Evolutionary conservation across 2,888 invertebrate genomes (phyloP).

Genomic region (Oligia latruncula): DNA sequence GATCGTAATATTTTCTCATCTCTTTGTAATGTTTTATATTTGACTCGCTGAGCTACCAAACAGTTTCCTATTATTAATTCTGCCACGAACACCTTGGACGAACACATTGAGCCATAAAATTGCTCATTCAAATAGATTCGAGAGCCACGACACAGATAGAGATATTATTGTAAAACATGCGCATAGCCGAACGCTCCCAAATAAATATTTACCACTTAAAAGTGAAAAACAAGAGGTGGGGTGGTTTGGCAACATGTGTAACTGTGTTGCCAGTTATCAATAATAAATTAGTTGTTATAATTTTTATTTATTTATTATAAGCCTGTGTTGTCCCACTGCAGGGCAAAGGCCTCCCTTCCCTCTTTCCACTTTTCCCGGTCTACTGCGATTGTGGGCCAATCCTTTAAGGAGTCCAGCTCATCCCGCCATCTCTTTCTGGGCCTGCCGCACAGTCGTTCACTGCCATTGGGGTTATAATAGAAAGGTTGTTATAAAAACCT

Average conservation of each 20-base stretch:
- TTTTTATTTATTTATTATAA: too few relatives aligned
- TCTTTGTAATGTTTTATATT: background rate
- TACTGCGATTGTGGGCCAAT: too few relatives aligned
- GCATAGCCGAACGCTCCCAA: conserved; percentile 55
- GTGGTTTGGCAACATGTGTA: conserved; percentile 22
- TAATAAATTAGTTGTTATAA: background rate
- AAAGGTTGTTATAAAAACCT: background rate
- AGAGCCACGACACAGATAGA: conserved; percentile 47
- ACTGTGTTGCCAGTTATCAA: conserved; percentile 37
- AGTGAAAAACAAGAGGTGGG: conserved; percentile 57
- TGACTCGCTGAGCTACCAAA: background rate
- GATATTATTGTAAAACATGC: conserved; percentile 66
- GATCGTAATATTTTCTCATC: background rate
- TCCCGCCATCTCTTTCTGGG: too few relatives aligned
- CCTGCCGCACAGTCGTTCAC: too few relatives aligned
- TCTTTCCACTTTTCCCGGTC: too few relatives aligned
- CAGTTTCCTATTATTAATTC: background rate
- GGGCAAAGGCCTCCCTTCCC: too few relatives aligned
- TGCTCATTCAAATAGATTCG: conserved; percentile 58
- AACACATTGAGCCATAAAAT: conserved; percentile 40
- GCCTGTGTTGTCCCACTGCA: too few relatives aligned
- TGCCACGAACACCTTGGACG: conserved; percentile 24
- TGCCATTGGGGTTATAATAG: too few relatives aligned
- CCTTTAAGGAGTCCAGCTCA: too few relatives aligned
- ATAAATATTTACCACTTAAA: conserved; percentile 57